Evolutionary conservation across 1,140 invertebrate species (phyloP), one percentile per base, ranked within the genome.

Genomic region (Aphelenchoides besseyi): DNA sequence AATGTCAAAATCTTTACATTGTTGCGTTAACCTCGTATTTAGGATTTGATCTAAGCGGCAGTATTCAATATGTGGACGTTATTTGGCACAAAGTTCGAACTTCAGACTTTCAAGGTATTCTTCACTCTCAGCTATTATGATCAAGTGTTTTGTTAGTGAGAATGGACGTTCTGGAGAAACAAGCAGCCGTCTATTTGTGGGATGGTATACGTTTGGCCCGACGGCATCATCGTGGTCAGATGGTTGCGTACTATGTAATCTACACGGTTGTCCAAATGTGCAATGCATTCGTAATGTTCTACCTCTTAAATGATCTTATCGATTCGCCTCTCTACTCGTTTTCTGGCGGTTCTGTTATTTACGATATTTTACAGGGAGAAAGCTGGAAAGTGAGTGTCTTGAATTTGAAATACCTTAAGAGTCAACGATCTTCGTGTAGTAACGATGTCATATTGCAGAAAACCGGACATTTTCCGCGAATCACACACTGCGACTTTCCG

Each of bases 391-490:
- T 82, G 53, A 26, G 48, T 36, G 3, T 78, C 2, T 32, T 78
- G 32, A 32, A 37, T 64, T 1, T 29, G 2, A 59, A 12, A 48
- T 1, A 12, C 23, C 16, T 26, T 68, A 48, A 70, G 18, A 28
- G 8, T 68, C 2, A 41, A 36, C 32, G 28, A 23, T 52, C 23
- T 67, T 59, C 18, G 26, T 67, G n/a, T 62, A 18, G 36, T 0
- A 26, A 23, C 29, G 36, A 68, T 55, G 53, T 62, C 29, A 3
- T 37, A 57, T 74, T 72, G 36, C 32, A 83, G 78, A 72, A 79
- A 37, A 84, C 83, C 9, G 82, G 82, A 8, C 82, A 83, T 62
- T 83, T 83, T 48, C 82, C 82, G 16, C 68, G 82, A 62, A 84
- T 83, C 59, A 82, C 79, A 54, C 82, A 83, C 63, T 83, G 82